Percentiles rank a stretch among this genome's conserved stretches.
These are phyloP conservation scores for Cavia porcellus DNA, from an alignment of 2,113 vertebrate genomes.

Conservation along the genomic window DNA sequence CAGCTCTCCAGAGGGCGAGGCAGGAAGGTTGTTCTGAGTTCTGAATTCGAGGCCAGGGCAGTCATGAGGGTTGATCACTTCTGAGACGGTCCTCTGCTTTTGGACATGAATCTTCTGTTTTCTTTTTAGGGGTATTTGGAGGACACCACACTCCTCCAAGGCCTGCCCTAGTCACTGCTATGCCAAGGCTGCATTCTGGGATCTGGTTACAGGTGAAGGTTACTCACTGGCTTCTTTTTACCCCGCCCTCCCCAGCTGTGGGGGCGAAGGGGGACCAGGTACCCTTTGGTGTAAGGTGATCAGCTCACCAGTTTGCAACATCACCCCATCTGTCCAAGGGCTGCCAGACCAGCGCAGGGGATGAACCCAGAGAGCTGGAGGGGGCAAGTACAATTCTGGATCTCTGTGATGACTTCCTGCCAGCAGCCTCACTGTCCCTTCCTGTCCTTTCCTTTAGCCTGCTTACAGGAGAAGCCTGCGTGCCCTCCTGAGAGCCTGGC, in stretches of 20 bases:
- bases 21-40: background rate
- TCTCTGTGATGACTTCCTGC: background rate
- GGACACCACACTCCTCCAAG: background rate
- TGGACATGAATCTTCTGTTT: background rate
- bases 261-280: background rate
- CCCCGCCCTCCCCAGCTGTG: rapidly evolving
- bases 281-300: background rate
- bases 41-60: background rate
- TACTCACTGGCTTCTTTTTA: background rate
- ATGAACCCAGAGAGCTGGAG: background rate
- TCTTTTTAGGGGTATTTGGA: background rate
- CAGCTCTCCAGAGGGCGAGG: background rate
- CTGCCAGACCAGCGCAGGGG: background rate
- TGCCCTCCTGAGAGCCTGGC: background rate
- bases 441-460: background rate
- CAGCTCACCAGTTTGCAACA: background rate
- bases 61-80: too few species aligned
- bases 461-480: background rate
- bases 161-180: background rate
- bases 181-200: background rate
- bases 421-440: background rate
- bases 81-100: background rate
- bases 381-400: too few species aligned
- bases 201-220: background rate
- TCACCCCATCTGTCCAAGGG: background rate